phyloP scores from a whole-genome alignment of 2,888 invertebrate species.

The Rhagium mordax region DNA sequence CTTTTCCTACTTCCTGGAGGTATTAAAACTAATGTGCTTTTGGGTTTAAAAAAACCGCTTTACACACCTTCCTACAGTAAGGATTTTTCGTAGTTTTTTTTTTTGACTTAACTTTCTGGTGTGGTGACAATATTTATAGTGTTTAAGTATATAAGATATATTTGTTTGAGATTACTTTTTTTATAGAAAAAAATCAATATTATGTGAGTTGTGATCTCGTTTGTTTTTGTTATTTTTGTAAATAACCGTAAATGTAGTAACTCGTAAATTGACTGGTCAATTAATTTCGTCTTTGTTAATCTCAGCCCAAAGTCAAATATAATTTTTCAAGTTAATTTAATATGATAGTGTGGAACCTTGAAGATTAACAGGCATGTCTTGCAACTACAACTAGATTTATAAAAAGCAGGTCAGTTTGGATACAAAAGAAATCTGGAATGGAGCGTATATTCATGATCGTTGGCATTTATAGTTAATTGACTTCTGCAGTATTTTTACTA shows the following conservation, averaged over 20 bases:
- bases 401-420: too few relatives aligned
- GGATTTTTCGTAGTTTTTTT: constrained; percentile 28
- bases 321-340: too few relatives aligned
- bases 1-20: constrained; percentile 60
- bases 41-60: constrained; percentile 30
- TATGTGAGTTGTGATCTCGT: constrained; percentile 29
- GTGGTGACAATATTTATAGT: constrained; percentile 30
- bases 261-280: not conserved
- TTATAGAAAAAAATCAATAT: constrained; percentile 11
- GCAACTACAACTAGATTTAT: too few relatives aligned
- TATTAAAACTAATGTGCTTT: constrained; percentile 44
- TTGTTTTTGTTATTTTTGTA: constrained; percentile 24
- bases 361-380: too few relatives aligned
- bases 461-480: too few relatives aligned
- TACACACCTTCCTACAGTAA: constrained; percentile 26
- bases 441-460: too few relatives aligned
- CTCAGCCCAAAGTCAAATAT: too few relatives aligned
- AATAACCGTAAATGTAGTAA: not conserved
- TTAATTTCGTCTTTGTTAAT: not conserved
- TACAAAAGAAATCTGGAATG: too few relatives aligned
- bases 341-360: too few relatives aligned
- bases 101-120: constrained; percentile 30
- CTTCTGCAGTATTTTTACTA: too few relatives aligned
- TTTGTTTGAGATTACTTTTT: constrained; percentile 9
- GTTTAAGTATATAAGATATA: constrained; percentile 16